A percentile compares a stretch with the other conserved stretches of the same genome.
These are phyloP conservation scores for Balearica regulorum DNA, from an alignment of 2,797 vertebrate genomes.

Conservation along the genomic window DNA sequence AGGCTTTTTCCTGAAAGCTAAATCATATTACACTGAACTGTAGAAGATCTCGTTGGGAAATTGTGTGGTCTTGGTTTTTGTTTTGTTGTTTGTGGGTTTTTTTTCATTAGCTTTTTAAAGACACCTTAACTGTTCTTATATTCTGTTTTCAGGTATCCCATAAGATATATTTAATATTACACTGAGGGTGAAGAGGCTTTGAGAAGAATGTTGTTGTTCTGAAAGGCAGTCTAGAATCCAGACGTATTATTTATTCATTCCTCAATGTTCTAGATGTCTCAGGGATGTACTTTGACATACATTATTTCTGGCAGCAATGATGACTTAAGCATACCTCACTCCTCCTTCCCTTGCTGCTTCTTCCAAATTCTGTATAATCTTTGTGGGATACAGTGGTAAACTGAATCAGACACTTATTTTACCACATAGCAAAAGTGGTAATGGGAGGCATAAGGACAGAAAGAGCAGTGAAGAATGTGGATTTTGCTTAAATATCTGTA, in stretches of 20 bases:
- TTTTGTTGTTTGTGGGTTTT: background rate
- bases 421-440: background rate
- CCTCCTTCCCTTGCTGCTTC: background rate
- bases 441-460: background rate
- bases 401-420: background rate
- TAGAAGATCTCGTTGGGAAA: background rate
- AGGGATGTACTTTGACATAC: background rate
- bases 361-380: background rate
- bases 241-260: conserved; percentile 26
- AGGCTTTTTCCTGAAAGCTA: background rate
- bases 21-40: background rate
- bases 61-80: fast-evolving
- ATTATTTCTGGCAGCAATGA: conserved; percentile 32
- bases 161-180: background rate
- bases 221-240: background rate
- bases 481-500: background rate
- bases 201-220: background rate
- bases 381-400: background rate
- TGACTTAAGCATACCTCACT: background rate
- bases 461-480: background rate
- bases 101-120: background rate
- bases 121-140: background rate
- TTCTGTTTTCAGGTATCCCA: background rate
- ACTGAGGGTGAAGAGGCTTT: background rate
- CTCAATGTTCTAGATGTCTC: conserved; percentile 15